Evolutionary conservation across 2,888 invertebrate species (phyloP), one percentile per base, ranked within the genome.

Genomic region (Drosophila quinaria): DNA sequence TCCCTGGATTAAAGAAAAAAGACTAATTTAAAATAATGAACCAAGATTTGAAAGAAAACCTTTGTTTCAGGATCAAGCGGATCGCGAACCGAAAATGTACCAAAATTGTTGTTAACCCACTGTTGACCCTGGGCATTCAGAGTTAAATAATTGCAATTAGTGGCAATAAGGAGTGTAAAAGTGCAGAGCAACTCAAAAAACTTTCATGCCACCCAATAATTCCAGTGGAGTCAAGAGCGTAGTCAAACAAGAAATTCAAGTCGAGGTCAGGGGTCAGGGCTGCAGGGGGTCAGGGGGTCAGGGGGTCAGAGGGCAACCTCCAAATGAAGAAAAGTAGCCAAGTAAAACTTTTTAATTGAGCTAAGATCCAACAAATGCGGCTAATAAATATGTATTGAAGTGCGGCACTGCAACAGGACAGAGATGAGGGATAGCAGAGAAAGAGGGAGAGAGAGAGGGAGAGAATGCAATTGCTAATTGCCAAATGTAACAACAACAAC

Each of bases 361-460:
- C 89, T 76, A 87, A 89, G 86, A 85, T 87, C 88, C 87, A 87
- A 89, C 87, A 85, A 87, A 87, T 89, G 87, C 86, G 88, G 89
- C 87, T 87, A 87, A 87, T 87, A 87, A 87, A 87, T 87, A 87
- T 87, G 89, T 89, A 87, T 89, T 86, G 82, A 80, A 81, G 78
- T 75, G 78, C 70, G 47, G 63, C 49, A 37, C 31, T n/a, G 55
- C 29, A 62, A 60, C 63, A 50, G 61, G 47, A 42, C 33, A 37
- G 6, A 25, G 25, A 29, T n/a, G 25, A 25, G 6, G 0, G 25
- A n/a, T n/a, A 8, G 25, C 1, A 25, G 5, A 4, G 52, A 63
- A 47, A 46, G 35, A 37, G n/a, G n/a, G n/a, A 37, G 52, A 70
- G 50, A 29, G 10, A 17, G n/a, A 62, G 54, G 61, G 47, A 52